Percentiles rank a stretch among this genome's conserved stretches.
These are phyloP conservation scores for Macrotis lagotis DNA, from an alignment of 2,113 vertebrate species.

Conservation along the genomic window DNA sequence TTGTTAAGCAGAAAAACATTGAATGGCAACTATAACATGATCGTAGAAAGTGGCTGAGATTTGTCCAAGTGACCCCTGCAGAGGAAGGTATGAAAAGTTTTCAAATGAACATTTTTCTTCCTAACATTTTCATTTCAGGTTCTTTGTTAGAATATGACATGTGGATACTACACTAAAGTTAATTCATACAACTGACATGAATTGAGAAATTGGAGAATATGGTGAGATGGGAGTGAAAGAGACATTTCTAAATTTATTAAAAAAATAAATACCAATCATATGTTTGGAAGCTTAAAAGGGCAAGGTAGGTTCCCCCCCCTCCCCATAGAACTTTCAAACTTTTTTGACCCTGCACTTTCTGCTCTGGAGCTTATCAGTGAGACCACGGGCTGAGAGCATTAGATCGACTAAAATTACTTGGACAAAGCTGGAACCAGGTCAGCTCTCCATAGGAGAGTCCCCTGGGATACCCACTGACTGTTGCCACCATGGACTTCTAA, in stretches of 20 bases:
- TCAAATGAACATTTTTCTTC: conserved; percentile 36
- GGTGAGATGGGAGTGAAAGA: conserved; percentile 62
- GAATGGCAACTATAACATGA: not conserved
- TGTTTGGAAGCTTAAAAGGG: conserved; percentile 70
- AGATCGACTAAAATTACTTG: conserved; percentile 91
- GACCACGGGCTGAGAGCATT: conserved; percentile 84
- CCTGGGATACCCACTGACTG: conserved; percentile 86
- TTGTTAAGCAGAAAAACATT: not conserved
- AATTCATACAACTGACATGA: conserved; percentile 2
- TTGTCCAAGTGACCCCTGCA: not conserved
- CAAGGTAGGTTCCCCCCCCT: conserved; percentile 55
- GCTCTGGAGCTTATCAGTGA: conserved; percentile 88
- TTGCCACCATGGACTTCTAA: conserved; percentile 94
- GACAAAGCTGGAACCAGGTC: conserved; percentile 90
- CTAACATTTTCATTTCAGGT: not conserved
- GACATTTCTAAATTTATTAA: conserved; percentile 62
- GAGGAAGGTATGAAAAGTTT: not conserved
- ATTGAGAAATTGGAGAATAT: conserved; percentile 6
- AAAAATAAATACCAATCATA: conserved; percentile 76
- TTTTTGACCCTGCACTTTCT: conserved; percentile 77
- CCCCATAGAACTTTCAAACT: conserved; percentile 80
- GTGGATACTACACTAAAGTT: not conserved
- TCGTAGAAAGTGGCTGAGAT: conserved; percentile 14
- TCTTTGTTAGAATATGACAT: not conserved
- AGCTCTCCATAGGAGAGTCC: conserved; percentile 91